These are phyloP conservation scores for Vulpes ferrilata DNA, from an alignment of 2,113 vertebrate genomes.

Conservation along the genomic window DNA sequence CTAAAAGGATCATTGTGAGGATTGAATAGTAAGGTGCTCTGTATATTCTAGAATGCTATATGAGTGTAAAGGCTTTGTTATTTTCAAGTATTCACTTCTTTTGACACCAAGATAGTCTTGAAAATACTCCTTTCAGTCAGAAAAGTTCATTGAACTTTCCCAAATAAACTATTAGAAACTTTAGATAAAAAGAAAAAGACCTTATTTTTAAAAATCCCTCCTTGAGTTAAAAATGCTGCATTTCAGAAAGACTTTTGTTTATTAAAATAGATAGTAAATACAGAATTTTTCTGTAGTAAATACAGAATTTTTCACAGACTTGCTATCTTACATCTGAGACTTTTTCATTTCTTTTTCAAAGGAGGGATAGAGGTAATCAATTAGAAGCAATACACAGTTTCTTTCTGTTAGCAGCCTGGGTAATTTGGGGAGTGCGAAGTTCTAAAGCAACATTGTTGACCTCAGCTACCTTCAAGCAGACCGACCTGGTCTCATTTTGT, in stretches of 20 bases:
- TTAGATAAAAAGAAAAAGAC: neutral
- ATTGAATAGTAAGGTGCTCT: neutral
- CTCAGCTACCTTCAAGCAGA: neutral
- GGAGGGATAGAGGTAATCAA: neutral
- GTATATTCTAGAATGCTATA: neutral
- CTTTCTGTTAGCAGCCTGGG: neutral
- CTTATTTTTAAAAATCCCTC: neutral
- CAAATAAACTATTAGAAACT: neutral
- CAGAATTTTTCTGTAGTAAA: constrained; percentile 20
- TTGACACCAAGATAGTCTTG: neutral
- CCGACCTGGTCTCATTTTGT: rapidly evolving
- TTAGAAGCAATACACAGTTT: neutral
- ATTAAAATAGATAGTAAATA: neutral
- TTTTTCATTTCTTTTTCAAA: constrained; percentile 36
- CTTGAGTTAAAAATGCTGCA: constrained; percentile 47
- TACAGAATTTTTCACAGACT: neutral
- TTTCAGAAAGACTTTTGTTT: constrained; percentile 9
- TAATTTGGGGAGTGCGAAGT: too few species aligned
- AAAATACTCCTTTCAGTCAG: constrained; percentile 14
- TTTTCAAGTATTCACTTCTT: constrained; percentile 1
- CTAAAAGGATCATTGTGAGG: neutral
- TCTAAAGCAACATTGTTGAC: neutral
- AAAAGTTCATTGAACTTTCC: neutral
- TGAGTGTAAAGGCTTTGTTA: neutral
- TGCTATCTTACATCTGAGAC: neutral